phyloP scores from a whole-genome alignment of 2,888 invertebrate species.

The Epistrophella euchroma region DNA sequence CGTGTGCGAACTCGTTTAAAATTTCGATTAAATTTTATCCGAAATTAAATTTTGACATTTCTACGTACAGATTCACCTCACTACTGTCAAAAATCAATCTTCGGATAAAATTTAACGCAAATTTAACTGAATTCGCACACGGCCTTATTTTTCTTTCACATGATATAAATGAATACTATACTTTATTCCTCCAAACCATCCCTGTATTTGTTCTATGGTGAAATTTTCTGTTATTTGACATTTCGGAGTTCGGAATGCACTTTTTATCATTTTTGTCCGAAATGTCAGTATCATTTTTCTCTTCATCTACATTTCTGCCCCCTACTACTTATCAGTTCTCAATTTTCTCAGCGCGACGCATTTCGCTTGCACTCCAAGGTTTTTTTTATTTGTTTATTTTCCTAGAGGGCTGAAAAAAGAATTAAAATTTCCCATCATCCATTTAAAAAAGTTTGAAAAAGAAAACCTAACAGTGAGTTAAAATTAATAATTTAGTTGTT shows the following conservation, averaged over 20 bases:
- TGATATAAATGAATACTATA: too few relatives aligned
- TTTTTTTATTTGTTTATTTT: slow-evolving; percentile 67
- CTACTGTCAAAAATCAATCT: too few relatives aligned
- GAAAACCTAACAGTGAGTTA: neutral
- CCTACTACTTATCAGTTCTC: slow-evolving; percentile 1
- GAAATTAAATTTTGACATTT: too few relatives aligned
- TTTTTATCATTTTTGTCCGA: neutral
- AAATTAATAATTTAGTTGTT: neutral
- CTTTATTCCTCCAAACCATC: neutral
- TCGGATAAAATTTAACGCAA: too few relatives aligned
- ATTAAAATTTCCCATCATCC: slow-evolving; percentile 19
- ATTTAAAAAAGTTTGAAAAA: neutral
- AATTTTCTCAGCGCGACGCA: slow-evolving; percentile 53
- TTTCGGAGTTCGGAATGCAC: neutral
- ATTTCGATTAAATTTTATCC: too few relatives aligned
- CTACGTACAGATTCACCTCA: too few relatives aligned
- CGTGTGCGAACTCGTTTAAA: too few relatives aligned
- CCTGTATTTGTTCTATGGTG: neutral
- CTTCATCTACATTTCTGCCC: neutral
- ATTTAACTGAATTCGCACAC: too few relatives aligned
- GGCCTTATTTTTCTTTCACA: too few relatives aligned
- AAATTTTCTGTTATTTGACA: neutral
- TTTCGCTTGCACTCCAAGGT: slow-evolving; percentile 60
- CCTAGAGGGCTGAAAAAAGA: slow-evolving; percentile 15
- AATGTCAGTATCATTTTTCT: slow-evolving; percentile 22